Base-by-base conservation (phyloP, 2,888 invertebrate species). In the Clepsis dumicolana region DNA sequence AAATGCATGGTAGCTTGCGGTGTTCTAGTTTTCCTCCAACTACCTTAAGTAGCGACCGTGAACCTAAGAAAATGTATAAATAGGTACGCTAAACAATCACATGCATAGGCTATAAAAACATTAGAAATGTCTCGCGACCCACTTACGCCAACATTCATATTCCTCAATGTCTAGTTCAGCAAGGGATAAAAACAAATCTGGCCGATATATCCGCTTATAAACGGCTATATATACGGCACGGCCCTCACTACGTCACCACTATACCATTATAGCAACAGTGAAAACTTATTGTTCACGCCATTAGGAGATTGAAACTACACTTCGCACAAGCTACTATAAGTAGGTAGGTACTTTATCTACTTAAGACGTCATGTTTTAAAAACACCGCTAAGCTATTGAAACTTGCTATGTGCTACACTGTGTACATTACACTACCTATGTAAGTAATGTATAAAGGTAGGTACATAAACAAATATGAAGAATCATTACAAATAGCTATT, bases 111-210 rank as follows among this genome's bases (percentile, higher is more conserved):
- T 59, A 63, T 4, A 29, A 25, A 25, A 41, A 14, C 12, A 21
- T 67, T 63, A 24, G 38, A 41, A 67, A 67, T 38, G 50, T 50
- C 32, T 18, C 35, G 25, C 63, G 63, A 54, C 53, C 65, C 71
- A 71, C 54, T 65, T 54, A 69, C 54, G 38, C 61, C 57, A 71
- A n/a, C 56, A 56, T 41, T 57, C 44, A 54, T 56, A 35, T 68
- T 21, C 66, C 65, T 78, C 89, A 91, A 91, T 91, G 91, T 91
- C 91, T 91, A 90, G 90, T 90, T 90, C 90, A 90, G 70, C 76
- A 73, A 77, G 77, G 71, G 66, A 72, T 72, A 75, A 75, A 74
- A 74, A 76, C 75, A 74, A 74, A 73, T 68, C 72, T 72, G 76
- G 76, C 75, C 76, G 73, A 76, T 77, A 78, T 75, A 73, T 73